Percentiles rank a stretch among this genome's conserved stretches.
phyloP scores from a whole-genome alignment of 2,113 vertebrate species.

The Cyprinus carpio region DNA sequence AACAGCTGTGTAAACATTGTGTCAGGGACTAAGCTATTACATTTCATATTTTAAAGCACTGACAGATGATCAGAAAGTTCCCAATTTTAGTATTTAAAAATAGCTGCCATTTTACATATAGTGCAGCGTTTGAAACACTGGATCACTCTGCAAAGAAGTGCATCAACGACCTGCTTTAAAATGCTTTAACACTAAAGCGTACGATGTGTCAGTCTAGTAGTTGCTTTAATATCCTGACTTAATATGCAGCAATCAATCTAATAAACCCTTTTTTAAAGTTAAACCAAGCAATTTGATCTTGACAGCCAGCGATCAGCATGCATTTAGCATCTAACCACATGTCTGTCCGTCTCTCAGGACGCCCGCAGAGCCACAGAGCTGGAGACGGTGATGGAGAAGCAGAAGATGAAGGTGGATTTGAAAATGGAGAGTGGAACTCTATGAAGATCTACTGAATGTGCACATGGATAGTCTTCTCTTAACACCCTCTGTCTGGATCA shows the following conservation, averaged over 20 bases:
- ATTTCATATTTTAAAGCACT: too few relatives aligned
- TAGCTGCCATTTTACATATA: not conserved
- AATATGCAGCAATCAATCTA: not conserved
- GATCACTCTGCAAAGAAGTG: not conserved
- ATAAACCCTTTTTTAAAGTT: not conserved
- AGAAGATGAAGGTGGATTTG: constrained; percentile 86
- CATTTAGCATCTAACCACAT: not conserved
- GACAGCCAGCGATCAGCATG: not conserved
- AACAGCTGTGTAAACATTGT: too few relatives aligned
- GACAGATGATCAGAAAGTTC: not conserved
- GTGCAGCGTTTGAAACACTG: not conserved
- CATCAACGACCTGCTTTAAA: not conserved
- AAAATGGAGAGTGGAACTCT: constrained; percentile 75
- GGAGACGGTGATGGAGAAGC: constrained; percentile 86
- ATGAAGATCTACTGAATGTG: constrained; percentile 49
- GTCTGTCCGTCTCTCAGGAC: constrained; percentile 62
- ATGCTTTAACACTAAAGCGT: not conserved
- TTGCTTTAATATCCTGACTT: not conserved
- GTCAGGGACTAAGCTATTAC: too few relatives aligned
- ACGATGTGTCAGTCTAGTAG: not conserved
- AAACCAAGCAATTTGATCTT: not conserved
- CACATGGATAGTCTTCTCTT: not conserved
- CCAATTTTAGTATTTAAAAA: not conserved
- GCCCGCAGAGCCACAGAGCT: constrained; percentile 76
- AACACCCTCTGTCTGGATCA: not conserved